A percentile compares a stretch with the other conserved stretches of the same genome.
phyloP scores from a whole-genome alignment of 1,140 invertebrate genomes.

The Homarus americanus region DNA sequence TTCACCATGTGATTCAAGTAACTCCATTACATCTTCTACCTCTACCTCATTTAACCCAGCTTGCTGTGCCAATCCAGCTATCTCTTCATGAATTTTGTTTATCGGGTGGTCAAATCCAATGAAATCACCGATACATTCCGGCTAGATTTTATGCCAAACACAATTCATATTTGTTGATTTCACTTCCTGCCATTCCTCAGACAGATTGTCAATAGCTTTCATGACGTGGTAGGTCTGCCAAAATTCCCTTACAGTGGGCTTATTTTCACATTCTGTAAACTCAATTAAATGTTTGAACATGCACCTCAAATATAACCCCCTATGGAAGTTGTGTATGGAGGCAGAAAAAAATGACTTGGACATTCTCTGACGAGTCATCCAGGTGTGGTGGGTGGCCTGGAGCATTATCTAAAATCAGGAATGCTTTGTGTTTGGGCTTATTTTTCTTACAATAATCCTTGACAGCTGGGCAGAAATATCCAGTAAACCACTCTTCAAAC shows the following conservation, averaged over 20 bases:
- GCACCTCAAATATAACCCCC: background rate
- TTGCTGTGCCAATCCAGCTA: background rate
- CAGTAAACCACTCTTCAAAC: background rate
- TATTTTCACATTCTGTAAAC: no score
- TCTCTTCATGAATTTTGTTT: background rate
- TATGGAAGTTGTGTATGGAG: background rate
- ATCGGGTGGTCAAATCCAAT: background rate
- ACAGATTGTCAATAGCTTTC: no score
- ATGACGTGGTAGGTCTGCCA: no score
- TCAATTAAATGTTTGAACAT: background rate
- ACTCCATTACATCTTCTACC: no score
- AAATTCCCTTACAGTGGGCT: background rate
- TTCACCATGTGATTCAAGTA: no score
- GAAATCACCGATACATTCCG: background rate
- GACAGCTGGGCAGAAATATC: background rate
- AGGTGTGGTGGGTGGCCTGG: background rate
- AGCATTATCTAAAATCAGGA: background rate
- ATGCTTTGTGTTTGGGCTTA: background rate
- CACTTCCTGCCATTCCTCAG: no score
- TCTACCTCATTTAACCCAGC: background rate
- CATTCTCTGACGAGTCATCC: background rate
- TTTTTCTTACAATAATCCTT: background rate
- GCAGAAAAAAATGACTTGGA: background rate
- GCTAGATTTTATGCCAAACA: background rate
- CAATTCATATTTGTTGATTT: background rate